phyloP scores from a whole-genome alignment of 2,113 vertebrate genomes.

The Rhinolophus sinicus region DNA sequence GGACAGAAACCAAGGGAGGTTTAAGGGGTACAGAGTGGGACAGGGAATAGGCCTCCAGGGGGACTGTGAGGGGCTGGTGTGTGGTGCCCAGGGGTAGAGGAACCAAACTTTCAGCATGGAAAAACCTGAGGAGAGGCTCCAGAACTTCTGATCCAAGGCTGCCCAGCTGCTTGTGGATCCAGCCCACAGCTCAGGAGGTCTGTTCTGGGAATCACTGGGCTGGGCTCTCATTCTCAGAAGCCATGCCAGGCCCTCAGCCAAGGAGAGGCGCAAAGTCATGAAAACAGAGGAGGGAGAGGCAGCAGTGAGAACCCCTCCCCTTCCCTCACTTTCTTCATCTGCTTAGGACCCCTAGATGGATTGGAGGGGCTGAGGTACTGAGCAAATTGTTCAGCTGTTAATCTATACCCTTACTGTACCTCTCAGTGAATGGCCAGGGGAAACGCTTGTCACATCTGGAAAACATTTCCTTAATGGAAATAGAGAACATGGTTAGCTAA shows the following conservation, averaged over 20 bases:
- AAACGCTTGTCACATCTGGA: slow-evolving; percentile 12
- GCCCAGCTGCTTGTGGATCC: too few relatives aligned
- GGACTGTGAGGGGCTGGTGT: not conserved
- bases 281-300: not conserved
- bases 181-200: not conserved
- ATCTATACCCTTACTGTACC: not conserved
- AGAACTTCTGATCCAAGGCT: not conserved
- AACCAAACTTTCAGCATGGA: too few relatives aligned
- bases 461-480: slow-evolving; percentile 5
- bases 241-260: not conserved
- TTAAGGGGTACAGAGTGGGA: not conserved
- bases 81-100: not conserved
- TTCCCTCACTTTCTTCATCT: not conserved
- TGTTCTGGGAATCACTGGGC: not conserved
- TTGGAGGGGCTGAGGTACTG: not conserved
- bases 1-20: not conserved
- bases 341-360: not conserved
- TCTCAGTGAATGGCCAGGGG: not conserved
- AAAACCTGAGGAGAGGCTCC: not conserved
- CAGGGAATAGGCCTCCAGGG: not conserved
- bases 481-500: not conserved
- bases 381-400: not conserved
- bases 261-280: not conserved
- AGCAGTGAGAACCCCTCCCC: rapidly evolving
- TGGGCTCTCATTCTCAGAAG: not conserved